Base-by-base conservation (phyloP, 2,797 vertebrate species). In the Odontamblyopus rebecca region DNA sequence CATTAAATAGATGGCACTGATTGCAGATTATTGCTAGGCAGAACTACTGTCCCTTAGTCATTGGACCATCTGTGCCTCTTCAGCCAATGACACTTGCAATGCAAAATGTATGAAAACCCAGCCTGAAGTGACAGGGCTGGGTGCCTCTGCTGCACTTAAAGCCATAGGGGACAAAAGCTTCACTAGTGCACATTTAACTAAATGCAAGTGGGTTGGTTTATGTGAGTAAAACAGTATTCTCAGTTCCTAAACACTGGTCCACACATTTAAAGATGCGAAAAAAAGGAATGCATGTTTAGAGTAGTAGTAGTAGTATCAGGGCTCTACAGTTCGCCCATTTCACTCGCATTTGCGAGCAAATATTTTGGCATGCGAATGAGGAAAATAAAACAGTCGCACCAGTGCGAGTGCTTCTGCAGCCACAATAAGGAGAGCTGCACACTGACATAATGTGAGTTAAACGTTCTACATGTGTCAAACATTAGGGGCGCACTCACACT, bases 41-140 rank as follows among this genome's bases (percentile, higher is more conserved):
- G 75, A 89, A 81, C 66, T 81, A 69, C 70, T 79, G 82, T 84
- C 48, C 66, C 67, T 73, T 78, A 72, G 82, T 82, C 86, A 83
- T 73, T 69, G 61, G 70, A 78, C 90, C 91, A 91, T 91, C 88
- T 92, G 90, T 85, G 81, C 81, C 69, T 75, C 61, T 80, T 79
- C 80, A 78, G 69, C 82, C 84, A 84, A 71, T 86, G 84, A 82
- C 86, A 85, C 79, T 72, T 74, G 64, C 76, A 65, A 74, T 85
- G 73, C 68, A 84, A 79, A 85, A 84, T 82, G 72, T 74, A 85
- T 80, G 71, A 84, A 73, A 63, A 11, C 19, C 66, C 19, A 56
- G 35, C 16, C 48, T 75, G 26, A 78, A 77, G 70, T 67, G 15
- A 78, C 76, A 72, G 44, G 71, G 83, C 83, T 64, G 80, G 32